phyloP scores from a whole-genome alignment of 1,140 invertebrate species.

The Acromyrmex charruanus region DNA sequence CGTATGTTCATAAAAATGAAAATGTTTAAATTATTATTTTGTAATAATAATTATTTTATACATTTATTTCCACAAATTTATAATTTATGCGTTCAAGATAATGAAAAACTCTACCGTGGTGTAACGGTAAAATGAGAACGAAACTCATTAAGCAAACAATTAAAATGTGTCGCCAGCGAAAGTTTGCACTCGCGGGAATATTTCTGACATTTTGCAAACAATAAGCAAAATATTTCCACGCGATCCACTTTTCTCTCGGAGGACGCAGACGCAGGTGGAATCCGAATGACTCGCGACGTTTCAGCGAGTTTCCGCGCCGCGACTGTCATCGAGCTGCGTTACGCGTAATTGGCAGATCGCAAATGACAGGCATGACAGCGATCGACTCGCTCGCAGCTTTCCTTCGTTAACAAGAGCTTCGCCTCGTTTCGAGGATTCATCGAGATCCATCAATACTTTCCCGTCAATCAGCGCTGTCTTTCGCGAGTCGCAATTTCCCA shows the following conservation, averaged over 20 bases:
- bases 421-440: background rate
- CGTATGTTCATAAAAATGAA: too few relatives aligned
- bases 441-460: slow-evolving; percentile 13
- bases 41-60: too few relatives aligned
- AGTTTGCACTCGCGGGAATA: background rate
- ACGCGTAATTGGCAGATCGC: slow-evolving; percentile 18
- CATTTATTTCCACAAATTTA: too few relatives aligned
- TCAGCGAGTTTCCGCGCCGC: background rate
- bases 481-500: slow-evolving; percentile 8
- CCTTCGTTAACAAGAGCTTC: background rate
- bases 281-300: background rate
- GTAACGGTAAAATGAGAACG: background rate
- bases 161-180: background rate
- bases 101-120: too few relatives aligned
- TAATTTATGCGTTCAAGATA: too few relatives aligned
- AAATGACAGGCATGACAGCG: slow-evolving; percentile 13
- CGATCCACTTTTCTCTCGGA: background rate
- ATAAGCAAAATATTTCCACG: background rate
- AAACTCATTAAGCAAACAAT: background rate
- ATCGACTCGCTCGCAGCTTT: background rate
- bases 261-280: background rate
- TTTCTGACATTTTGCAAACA: too few relatives aligned
- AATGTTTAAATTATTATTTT: too few relatives aligned
- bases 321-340: background rate
- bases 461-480: background rate